These are phyloP conservation scores for Cricetomys ansorgei DNA, from an alignment of 2,113 vertebrate genomes.

Conservation along the genomic window DNA sequence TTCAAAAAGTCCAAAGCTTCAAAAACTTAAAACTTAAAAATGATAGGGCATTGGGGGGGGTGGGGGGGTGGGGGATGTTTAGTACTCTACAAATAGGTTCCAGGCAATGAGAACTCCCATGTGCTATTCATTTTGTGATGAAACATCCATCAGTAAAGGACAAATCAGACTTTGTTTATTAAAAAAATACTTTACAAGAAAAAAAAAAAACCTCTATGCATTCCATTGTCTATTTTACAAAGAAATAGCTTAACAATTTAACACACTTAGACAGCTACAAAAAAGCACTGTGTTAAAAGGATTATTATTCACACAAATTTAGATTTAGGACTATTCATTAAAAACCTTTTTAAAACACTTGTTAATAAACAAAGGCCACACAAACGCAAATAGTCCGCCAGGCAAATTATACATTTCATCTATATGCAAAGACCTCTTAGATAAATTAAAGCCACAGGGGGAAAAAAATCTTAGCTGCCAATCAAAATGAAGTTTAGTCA, in stretches of 20 bases:
- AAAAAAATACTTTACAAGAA: slow-evolving; percentile 94
- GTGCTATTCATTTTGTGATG: slow-evolving; percentile 53
- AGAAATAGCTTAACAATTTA: slow-evolving; percentile 89
- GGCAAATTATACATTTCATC: slow-evolving; percentile 87
- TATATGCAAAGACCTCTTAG: slow-evolving; percentile 86
- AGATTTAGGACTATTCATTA: slow-evolving; percentile 84
- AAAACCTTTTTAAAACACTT: slow-evolving; percentile 86
- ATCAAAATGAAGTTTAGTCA: slow-evolving; percentile 85
- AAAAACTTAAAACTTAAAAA: background rate
- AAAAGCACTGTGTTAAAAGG: slow-evolving; percentile 85
- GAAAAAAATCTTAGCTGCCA: slow-evolving; percentile 87
- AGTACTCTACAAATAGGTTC: slow-evolving; percentile 28
- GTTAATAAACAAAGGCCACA: slow-evolving; percentile 87
- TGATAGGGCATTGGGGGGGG: background rate
- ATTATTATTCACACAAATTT: slow-evolving; percentile 85
- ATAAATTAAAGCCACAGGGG: slow-evolving; percentile 88
- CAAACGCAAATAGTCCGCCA: slow-evolving; percentile 87
- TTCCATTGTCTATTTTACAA: slow-evolving; percentile 90
- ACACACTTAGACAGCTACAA: slow-evolving; percentile 88
- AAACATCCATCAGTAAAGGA: slow-evolving; percentile 82
- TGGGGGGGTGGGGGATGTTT: background rate
- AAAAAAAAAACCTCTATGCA: slow-evolving; percentile 87
- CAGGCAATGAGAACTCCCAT: slow-evolving; percentile 23
- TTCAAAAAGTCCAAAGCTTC: too few species aligned
- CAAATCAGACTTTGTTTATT: slow-evolving; percentile 94